Percentiles rank a stretch among this genome's conserved stretches.
These are phyloP conservation scores for Delichon dasypus DNA, from an alignment of 2,797 vertebrate species.

Conservation along the genomic window DNA sequence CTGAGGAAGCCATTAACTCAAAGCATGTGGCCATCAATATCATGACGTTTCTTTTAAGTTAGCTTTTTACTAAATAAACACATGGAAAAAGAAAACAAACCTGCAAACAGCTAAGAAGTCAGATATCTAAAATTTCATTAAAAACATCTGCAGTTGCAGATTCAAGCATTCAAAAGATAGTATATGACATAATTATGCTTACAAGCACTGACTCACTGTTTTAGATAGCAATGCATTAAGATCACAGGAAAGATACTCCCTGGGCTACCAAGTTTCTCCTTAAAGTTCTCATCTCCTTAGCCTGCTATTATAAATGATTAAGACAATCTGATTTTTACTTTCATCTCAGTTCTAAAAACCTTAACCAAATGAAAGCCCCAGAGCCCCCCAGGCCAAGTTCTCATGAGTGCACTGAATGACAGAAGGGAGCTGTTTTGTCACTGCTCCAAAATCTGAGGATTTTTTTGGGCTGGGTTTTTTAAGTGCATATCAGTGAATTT, in stretches of 20 bases:
- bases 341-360: constrained; percentile 21
- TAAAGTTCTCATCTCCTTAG: constrained; percentile 21
- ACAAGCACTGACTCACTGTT: neutral
- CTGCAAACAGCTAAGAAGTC: neutral
- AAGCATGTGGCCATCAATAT: neutral
- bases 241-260: neutral
- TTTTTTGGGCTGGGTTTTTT: neutral
- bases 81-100: neutral
- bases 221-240: constrained; percentile 14
- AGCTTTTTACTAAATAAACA: neutral
- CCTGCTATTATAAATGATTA: constrained; percentile 24
- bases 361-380: neutral
- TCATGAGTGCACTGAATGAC: neutral
- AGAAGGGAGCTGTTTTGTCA: neutral
- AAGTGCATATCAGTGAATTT: neutral
- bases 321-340: neutral
- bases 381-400: neutral
- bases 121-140: neutral
- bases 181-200: neutral
- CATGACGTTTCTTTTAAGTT: neutral
- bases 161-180: neutral
- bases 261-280: constrained; percentile 12
- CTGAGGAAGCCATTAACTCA: neutral
- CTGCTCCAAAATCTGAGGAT: neutral
- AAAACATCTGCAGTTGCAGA: neutral